Evolutionary conservation across 1,140 invertebrate genomes (phyloP).

Genomic region (Coptotermes formosanus): DNA sequence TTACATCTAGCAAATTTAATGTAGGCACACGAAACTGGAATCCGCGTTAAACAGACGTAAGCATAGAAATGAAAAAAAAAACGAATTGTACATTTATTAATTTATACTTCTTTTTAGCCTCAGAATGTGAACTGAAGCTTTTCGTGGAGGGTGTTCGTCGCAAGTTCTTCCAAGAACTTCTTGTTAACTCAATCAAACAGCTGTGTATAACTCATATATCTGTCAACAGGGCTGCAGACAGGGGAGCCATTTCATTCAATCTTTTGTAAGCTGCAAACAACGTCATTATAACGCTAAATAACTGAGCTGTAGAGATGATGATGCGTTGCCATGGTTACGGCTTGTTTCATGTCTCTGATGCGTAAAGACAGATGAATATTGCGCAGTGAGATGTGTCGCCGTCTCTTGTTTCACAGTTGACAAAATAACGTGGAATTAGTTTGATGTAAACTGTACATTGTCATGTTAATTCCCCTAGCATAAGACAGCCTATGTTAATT

Average conservation of each 20-base stretch:
- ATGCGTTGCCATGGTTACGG: not conserved
- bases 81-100: too few species aligned
- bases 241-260: not conserved
- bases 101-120: too few species aligned
- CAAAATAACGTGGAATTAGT: conserved; percentile 1
- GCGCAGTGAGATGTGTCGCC: not conserved
- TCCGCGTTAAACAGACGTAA: too few species aligned
- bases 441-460: not conserved
- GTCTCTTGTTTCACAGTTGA: conserved; percentile 7
- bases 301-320: not conserved
- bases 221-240: not conserved
- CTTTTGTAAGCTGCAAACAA: conserved; percentile 6
- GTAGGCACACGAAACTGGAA: too few species aligned
- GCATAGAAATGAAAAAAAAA: too few species aligned
- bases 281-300: not conserved
- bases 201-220: too few species aligned
- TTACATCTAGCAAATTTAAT: too few species aligned
- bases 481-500: not conserved
- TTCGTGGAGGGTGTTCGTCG: too few species aligned
- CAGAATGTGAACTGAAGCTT: too few species aligned
- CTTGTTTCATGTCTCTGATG: conserved; percentile 1
- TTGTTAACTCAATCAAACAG: too few species aligned
- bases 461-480: not conserved
- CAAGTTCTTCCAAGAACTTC: too few species aligned
- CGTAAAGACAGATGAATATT: conserved; percentile 1